These are phyloP conservation scores for Tinea trinotella DNA, from an alignment of 2,888 invertebrate genomes.

Conservation along the genomic window DNA sequence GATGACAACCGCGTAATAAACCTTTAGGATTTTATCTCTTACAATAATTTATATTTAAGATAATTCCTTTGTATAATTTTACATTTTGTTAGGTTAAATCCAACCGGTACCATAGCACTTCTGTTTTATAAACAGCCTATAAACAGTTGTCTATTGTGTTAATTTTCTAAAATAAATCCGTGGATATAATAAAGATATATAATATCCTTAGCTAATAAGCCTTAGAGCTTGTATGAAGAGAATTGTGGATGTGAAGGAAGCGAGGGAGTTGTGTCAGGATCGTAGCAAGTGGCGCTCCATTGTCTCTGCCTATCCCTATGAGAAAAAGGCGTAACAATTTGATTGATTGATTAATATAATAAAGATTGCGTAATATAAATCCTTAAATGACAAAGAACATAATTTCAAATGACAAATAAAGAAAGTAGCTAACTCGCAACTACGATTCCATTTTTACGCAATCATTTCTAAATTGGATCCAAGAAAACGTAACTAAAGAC, in stretches of 20 bases:
- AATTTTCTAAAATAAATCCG: no score
- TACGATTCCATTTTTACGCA: constrained; percentile 6
- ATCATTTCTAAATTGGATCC: constrained; percentile 6
- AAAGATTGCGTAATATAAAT: neutral
- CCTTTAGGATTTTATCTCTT: constrained; percentile 8
- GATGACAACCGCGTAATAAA: constrained; percentile 16
- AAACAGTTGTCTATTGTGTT: no score
- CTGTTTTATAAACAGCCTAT: no score
- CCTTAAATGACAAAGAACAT: neutral
- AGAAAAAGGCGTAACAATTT: no score
- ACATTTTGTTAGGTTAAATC: neutral
- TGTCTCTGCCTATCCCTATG: no score
- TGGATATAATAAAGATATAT: no score
- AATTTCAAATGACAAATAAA: neutral
- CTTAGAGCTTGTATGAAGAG: no score
- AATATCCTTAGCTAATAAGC: no score
- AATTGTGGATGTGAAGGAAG: no score
- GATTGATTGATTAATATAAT: no score
- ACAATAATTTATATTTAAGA: constrained; percentile 4
- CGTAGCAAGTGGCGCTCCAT: no score
- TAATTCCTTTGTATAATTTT: neutral
- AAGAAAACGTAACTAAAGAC: neutral
- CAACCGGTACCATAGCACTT: neutral
- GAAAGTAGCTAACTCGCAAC: neutral
- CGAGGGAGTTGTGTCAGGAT: no score